Base-by-base conservation (phyloP, 1,140 invertebrate species). In the Brachionus calyciflorus region DNA sequence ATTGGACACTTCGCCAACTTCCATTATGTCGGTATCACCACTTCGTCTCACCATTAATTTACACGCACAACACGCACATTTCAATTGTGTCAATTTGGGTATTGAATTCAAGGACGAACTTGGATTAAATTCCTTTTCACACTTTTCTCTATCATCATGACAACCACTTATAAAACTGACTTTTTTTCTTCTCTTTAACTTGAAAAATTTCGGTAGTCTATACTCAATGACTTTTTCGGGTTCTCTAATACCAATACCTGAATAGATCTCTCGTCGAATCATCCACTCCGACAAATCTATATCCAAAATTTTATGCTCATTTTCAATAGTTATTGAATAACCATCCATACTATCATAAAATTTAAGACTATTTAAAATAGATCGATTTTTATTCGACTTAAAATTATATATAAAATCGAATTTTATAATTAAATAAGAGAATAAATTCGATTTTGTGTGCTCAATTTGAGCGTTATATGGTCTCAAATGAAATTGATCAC, bases 111-210 rank as follows among this genome's bases (percentile, higher is more conserved):
- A 37, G 12, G 55, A 60, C 30, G 37, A 33, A 37, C 28, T 60
- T 4, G 55, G 37, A 17, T 30, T 33, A 60, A 17, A 10, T 6
- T 60, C 55, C 21, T 26, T 7, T 12, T 53, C 21, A 17, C 7
- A 6, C 2, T 26, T 21, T n/a, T 37, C 9, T 3, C 30, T 17
- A 33, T 60, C 28, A 17, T 17, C 9, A n/a, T 33, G 33, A n/a
- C 17, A 17, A n/a, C 28, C 33, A 19, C 55, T 33, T 7, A 60
- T 30, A 60, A 60, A 60, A 28, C 30, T 65, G 19, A 65, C 24
- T 65, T 65, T 65, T 44, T 65, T 65, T 19, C 60, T 37, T 65
- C 60, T 41, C 24, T 65, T 65, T 65, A 65, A n/a, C 21, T 65
- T 65, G 14, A 65, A 65, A 65, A 21, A 44, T 21, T 65, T 65